Base-by-base conservation (phyloP, 2,113 vertebrate species). In the Ciconia boyciana region DNA sequence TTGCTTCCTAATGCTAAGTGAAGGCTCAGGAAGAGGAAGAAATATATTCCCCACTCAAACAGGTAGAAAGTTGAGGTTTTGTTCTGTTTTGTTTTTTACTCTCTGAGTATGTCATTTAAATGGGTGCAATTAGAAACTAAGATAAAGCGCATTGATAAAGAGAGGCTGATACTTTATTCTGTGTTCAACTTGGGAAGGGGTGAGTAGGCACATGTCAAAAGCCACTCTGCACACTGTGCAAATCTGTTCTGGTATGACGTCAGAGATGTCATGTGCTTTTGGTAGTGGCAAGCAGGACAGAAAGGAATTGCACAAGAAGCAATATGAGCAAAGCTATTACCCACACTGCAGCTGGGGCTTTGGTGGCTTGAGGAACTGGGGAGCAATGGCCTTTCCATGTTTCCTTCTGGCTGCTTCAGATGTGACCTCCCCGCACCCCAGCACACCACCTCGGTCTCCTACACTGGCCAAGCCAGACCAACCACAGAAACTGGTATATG, bases 391-490 rank as follows among this genome's bases (percentile, higher is more conserved):
- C 51, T 52, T 41, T 32, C 29, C 13, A 3, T 4, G 8, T 31
- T 29, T 48, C n/a, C 51, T 65, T 49, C 48, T 28, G 48, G 39
- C 32, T 55, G 39, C 58, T 54, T 43, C n/a, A 17, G 7, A 12
- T 19, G 22, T 6, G 62, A 69, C 14, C 29, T 74, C 36, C 32
- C 46, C 9, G 5, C 7, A 16, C 4, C 16, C 20, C 14, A 11
- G 41, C 64, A 14, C 5, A 16, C n/a, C 22, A 1, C 4, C 24
- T 48, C 0, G 0, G 3, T 25, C 57, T 66, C 41, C 24, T 43
- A 21, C 36, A 18, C 22, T 48, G 54, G 31, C 82, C 69, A 49
- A 58, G 13, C 14, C 83, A 62, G 41, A 78, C 2, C 26, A 36
- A 0, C 5, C 13, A 52, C 16, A 79, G 18, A 79, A 57, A 43